Evolutionary conservation across 2,797 vertebrate genomes (phyloP), one percentile per base, ranked within the genome.

Genomic region (Coluber constrictor): DNA sequence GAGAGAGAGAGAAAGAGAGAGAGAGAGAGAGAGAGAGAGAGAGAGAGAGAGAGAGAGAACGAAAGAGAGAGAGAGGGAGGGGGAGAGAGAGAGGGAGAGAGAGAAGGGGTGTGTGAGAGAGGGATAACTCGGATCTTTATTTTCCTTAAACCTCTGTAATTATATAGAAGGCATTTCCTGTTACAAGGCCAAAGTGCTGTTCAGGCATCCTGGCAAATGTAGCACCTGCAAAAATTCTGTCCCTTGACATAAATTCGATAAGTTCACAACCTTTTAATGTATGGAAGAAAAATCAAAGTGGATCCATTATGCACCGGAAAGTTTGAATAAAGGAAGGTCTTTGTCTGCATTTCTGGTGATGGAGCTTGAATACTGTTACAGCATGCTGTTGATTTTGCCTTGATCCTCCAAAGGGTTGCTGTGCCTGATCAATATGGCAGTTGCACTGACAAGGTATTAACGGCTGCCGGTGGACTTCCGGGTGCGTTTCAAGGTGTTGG

Each of bases 401-500:
- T 95, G 88, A 20, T 94, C 37, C 37, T 94, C 94, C 87, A 90
- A 93, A 56, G 54, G 94, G 37, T 93, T 94, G 96, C 95, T 96
- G 93, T 95, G 94, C 94, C 94, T 94, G 95, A 96, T 96, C 94
- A 92, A 88, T 95, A 86, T 93, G 95, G 59, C 93, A 94, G 94
- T 95, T 96, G 94, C 96, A 96, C 96, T 90, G 96, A 95, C 95
- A 94, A 95, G 92, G 86, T 92, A 83, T 79, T 91, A 94, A n/a
- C n/a, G n/a, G n/a, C n/a, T n/a, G n/a, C n/a, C n/a, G n/a, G n/a
- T n/a, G n/a, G n/a, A n/a, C n/a, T n/a, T n/a, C n/a, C n/a, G n/a
- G n/a, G n/a, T n/a, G n/a, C n/a, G n/a, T n/a, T n/a, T n/a, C n/a
- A n/a, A n/a, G n/a, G n/a, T n/a, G n/a, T n/a, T n/a, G n/a, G n/a